Evolutionary conservation across 2,113 vertebrate species (phyloP), one percentile per base, ranked within the genome.

Genomic region (Strix uralensis): DNA sequence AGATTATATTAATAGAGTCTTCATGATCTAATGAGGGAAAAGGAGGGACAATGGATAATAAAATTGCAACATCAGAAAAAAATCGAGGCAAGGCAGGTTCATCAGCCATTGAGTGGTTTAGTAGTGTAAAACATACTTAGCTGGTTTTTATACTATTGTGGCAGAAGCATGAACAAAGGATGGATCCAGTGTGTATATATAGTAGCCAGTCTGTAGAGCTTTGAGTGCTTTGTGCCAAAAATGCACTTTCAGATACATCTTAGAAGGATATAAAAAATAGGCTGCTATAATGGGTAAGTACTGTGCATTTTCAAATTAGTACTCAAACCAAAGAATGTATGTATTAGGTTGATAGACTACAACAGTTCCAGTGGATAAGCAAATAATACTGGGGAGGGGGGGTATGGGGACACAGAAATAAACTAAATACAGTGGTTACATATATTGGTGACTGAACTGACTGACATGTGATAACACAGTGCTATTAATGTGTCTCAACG

Each of bases 141-240:
- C 57, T 92, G 78, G 52, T 61, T 90, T 86, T 87, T 51, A 8
- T 62, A 59, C 69, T 40, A 8, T 7, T 74, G 49, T 22, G 5
- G 86, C 55, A 94, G 70, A 62, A 75, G 21, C 40, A 13, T 18
- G 74, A 95, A 74, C 55, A 91, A 86, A 95, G 66, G 59, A 38
- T 73, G 54, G 80, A 73, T 96, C 92, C 91, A 49, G n/a, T 77
- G 55, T 23, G 20, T 38, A 36, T 23, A 1, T 34, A 42, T 34
- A 46, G 32, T 52, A 70, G 59, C 67, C 79, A 94, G 52, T 83
- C 67, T 17, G 0, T 25, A 15, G 36, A 63, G 90, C 59, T 86
- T 55, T 72, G 57, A 32, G 80, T 62, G 86, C 52, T 87, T 70
- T 92, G 81, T 91, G 95, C 75, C 96, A 97, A 86, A 92, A 97